Percentiles rank a stretch among this genome's conserved stretches.
Conservation (phyloP, 2,888 invertebrate genomes). For the Tiliacea aurago region DNA sequence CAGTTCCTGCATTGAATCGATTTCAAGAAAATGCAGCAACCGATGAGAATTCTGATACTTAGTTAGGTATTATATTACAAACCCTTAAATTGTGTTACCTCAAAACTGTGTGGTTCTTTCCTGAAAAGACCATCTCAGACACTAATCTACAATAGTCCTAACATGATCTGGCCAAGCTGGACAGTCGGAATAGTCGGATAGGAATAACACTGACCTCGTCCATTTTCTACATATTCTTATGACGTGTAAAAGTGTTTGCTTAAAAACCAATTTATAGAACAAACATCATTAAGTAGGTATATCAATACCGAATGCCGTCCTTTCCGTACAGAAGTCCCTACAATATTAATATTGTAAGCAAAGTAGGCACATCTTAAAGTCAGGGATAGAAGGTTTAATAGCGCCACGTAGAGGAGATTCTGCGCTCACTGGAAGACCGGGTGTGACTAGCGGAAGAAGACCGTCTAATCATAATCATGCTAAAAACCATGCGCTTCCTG, state of each 20-base stretch:
- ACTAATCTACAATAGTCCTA: too few relatives aligned
- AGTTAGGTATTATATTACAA: neutral
- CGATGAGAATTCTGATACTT: neutral
- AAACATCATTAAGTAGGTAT: neutral
- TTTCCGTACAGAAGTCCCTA: neutral
- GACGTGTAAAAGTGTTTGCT: neutral
- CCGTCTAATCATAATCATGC: neutral
- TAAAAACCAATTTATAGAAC: neutral
- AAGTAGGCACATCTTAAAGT: too few relatives aligned
- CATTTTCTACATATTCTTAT: neutral
- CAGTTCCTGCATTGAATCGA: slow-evolving; percentile 23
- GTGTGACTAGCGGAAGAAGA: neutral
- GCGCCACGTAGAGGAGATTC: neutral
- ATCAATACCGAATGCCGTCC: neutral
- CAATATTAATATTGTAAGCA: neutral
- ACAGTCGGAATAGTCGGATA: neutral
- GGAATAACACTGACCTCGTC: neutral
- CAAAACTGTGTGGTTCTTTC: neutral
- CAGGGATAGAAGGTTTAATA: neutral
- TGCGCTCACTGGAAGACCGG: neutral
- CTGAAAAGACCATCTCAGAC: too few relatives aligned
- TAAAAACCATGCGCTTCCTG: neutral
- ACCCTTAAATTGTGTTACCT: neutral
- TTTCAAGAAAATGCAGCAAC: neutral
- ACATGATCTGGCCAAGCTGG: neutral